Base-by-base conservation (phyloP, 2,888 invertebrate genomes). In the Alsophila aescularia region DNA sequence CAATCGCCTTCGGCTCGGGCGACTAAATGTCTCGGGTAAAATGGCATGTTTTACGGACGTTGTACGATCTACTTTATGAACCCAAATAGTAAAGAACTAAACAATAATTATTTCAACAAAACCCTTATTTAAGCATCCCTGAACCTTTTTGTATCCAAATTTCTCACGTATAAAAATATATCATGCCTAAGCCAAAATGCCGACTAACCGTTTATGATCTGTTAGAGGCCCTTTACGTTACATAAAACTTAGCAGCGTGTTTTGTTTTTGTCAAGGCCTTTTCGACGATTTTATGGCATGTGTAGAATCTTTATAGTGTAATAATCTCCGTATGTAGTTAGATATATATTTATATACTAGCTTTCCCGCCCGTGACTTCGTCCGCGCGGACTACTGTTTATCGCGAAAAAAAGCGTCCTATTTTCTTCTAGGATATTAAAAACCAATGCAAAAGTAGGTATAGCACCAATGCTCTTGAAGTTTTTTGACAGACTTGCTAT, bases 191-290 rank as follows among this genome's bases (percentile, higher is more conserved):
- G n/a, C n/a, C n/a, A n/a, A n/a, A n/a, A n/a, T 27, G 36, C 32
- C 15, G 43, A 8, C 29, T 51, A 51, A 51, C 32, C 53, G 48
- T 12, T 54, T 54, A 54, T 43, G 53, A 43, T 42, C 53, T 39
- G 31, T 48, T 36, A 52, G 29, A 48, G 48, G 34, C 37, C 53
- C 15, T 15, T 47, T 21, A 13, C 40, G 21, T 45, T 15, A 37
- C 45, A 37, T 42, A 49, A n/a, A 48, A 54, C 48, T 42, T 37
- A 43, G 36, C 48, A 40, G 40, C 45, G 40, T 45, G 52, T 52
- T 40, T 52, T 49, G 43, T 54, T 54, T 47, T 53, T 42, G 53
- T 53, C 53, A 42, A 47, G 48, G 45, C 34, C 21, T 52, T 45
- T 24, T 27, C 36, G 36, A 27, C n/a, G 37, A 41, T 37, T 53